phyloP scores from a whole-genome alignment of 1,140 invertebrate genomes.

The Drosophila repletoides region DNA sequence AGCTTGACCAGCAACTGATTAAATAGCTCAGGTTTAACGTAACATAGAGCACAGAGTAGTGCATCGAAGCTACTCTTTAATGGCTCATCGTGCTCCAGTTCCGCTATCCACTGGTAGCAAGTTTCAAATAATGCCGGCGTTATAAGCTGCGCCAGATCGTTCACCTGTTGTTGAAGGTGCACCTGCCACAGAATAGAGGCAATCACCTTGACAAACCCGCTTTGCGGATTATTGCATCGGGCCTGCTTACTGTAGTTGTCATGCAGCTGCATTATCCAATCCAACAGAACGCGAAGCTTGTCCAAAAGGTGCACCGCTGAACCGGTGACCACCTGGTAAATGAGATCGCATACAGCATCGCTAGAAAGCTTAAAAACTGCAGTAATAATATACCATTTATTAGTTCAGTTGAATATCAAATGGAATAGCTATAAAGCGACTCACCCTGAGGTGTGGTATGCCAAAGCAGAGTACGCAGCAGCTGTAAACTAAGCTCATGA shows the following conservation, averaged over 20 bases:
- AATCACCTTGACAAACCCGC: constrained; percentile 84
- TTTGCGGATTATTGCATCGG: constrained; percentile 78
- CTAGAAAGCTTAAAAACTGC: constrained; percentile 77
- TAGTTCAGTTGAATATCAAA: not conserved
- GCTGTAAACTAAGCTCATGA: constrained; percentile 84
- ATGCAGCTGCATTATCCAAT: constrained; percentile 76
- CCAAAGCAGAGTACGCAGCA: constrained; percentile 85
- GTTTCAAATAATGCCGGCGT: constrained; percentile 88
- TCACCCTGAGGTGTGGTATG: constrained; percentile 82
- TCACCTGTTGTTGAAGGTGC: constrained; percentile 85
- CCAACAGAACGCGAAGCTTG: constrained; percentile 77
- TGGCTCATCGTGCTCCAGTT: constrained; percentile 86
- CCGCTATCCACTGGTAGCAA: constrained; percentile 89
- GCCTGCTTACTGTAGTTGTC: constrained; percentile 66
- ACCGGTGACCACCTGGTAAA: constrained; percentile 89
- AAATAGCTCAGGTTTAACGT: constrained; percentile 90
- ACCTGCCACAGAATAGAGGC: constrained; percentile 92
- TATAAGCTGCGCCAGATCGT: constrained; percentile 86
- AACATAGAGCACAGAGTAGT: constrained; percentile 92
- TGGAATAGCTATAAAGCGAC: not conserved
- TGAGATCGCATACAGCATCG: constrained; percentile 90
- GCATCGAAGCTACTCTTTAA: constrained; percentile 89
- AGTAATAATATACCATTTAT: not conserved
- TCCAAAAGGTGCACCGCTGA: constrained; percentile 83
- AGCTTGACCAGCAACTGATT: constrained; percentile 88